Evolutionary conservation across 92 coral and sea anemone genomes (phyloP), one percentile per base, ranked within the genome.

Genomic region (Porites lobata): DNA sequence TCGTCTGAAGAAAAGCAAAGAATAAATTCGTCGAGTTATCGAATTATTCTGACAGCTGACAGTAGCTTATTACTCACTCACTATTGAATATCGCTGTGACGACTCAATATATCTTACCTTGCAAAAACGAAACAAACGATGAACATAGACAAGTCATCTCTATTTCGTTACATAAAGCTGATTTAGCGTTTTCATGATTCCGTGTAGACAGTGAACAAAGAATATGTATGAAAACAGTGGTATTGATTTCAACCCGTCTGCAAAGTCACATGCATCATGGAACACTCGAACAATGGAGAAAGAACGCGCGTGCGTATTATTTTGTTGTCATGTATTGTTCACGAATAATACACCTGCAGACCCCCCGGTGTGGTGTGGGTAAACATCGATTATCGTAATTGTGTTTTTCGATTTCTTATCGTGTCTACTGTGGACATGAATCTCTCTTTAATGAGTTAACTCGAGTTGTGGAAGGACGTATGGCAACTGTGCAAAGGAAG

Each of bases 251-350:
- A 32, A 72, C 56, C 43, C 14, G 66, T 62, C 66, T 62, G 66
- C 66, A 15, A 43, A 70, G 75, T 38, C 75, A 70, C 75, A 70
- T 47, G 75, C 19, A 51, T 51, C 12, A 10, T 56, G 11, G n/a
- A 70, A 52, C 75, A 51, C 22, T 58, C 17, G 73, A n/a, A 70
- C 8, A 32, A 43, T 65, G 61, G 59, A 21, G 8, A 1, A 0
- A 1, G 50, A 24, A 67, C 76, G 70, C 86, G 86, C 86, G 67
- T 82, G 86, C 86, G 86, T 82, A 3, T n/a, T 29, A 13, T 58
- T 70, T 69, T 69, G 77, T 79, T 65, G 84, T 79, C 62, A 22
- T 71, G 85, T 80, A 68, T 75, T 75, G 78, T 75, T 18, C 78
- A 75, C 47, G 78, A 75, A 75, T 75, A 53, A 52, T 75, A 75